Evolutionary conservation across 2,113 vertebrate species (phyloP), one percentile per base, ranked within the genome.

Genomic region (Gymnogyps californianus): DNA sequence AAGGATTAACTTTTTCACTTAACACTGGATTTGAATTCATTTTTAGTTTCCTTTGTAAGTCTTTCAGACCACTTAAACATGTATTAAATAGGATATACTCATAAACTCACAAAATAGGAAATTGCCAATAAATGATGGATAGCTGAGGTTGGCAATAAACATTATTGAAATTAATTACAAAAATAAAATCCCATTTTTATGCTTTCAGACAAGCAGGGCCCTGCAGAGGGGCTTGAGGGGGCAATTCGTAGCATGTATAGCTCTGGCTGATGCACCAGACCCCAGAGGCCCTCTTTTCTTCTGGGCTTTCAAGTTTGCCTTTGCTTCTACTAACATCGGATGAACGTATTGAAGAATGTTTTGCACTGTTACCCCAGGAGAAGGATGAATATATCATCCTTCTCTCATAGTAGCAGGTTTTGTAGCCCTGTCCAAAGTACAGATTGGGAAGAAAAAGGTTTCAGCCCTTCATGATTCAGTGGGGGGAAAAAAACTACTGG

Each of bases 271-370:
- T 36, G 42, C n/a, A 62, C 19, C 19, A 40, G 28, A 20, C 6
- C 16, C 21, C 25, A 8, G 22, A 46, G 32, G 7, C 47, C 9
- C 11, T 40, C 16, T 54, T 31, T 71, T 46, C 38, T 20, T 38
- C 62, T 54, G 38, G 59, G 16, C 11, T 69, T 72, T 14, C 28
- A 24, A 16, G 5, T 69, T 34, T 76, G 57, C 54, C 16, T 85
- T 64, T 64, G 42, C 47, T 77, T 80, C 55, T 11, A 5, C 12
- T 16, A 69, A n/a, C 17, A 10, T 1, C 1, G 4, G 25, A 40
- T 36, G 1, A 65, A 34, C 0, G 3, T 29, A 38, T 7, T 0
- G 0, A 85, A 44, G 72, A n/a, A 6, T 2, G 18, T 25, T 93
- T 70, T 46, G 51, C 22, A 6, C 59, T 16, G 6, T 34, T 31